These are phyloP conservation scores for Drosophila kambysellisi DNA, from an alignment of 2,888 invertebrate genomes.

Conservation along the genomic window DNA sequence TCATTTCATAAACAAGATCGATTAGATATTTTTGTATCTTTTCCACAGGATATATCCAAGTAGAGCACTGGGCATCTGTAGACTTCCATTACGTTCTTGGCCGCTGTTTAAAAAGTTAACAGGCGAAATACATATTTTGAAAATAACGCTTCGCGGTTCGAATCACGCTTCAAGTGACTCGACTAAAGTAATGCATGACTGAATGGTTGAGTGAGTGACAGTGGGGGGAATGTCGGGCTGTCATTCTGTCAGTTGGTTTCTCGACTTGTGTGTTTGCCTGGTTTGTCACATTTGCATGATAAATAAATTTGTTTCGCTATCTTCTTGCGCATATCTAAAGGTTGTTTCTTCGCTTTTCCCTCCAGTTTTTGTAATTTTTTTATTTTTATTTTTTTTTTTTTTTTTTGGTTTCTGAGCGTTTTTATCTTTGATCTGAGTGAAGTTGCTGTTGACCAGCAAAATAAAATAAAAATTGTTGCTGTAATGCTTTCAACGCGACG, in stretches of 20 bases:
- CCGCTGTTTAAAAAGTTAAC: slow-evolving; percentile 66
- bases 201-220: slow-evolving; percentile 38
- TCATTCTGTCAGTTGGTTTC: slow-evolving; percentile 36
- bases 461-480: slow-evolving; percentile 44
- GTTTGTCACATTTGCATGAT: slow-evolving; percentile 71
- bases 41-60: slow-evolving; percentile 4
- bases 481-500: slow-evolving; percentile 68
- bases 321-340: slow-evolving; percentile 37
- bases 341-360: slow-evolving; percentile 17
- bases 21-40: neutral
- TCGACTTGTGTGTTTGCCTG: slow-evolving; percentile 41
- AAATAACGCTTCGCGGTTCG: slow-evolving; percentile 57
- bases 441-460: slow-evolving; percentile 25
- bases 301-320: slow-evolving; percentile 68
- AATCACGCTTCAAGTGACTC: slow-evolving; percentile 64
- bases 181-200: slow-evolving; percentile 47
- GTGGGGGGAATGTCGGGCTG: slow-evolving; percentile 34
- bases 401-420: slow-evolving; percentile 13
- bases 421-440: slow-evolving; percentile 46
- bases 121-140: slow-evolving; percentile 66
- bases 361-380: neutral
- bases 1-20: neutral
- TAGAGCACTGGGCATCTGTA: neutral
- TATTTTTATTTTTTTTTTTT: neutral
- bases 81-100: neutral